Evolutionary conservation across 2,797 vertebrate genomes (phyloP).

Genomic region (Thamnophis elegans): DNA sequence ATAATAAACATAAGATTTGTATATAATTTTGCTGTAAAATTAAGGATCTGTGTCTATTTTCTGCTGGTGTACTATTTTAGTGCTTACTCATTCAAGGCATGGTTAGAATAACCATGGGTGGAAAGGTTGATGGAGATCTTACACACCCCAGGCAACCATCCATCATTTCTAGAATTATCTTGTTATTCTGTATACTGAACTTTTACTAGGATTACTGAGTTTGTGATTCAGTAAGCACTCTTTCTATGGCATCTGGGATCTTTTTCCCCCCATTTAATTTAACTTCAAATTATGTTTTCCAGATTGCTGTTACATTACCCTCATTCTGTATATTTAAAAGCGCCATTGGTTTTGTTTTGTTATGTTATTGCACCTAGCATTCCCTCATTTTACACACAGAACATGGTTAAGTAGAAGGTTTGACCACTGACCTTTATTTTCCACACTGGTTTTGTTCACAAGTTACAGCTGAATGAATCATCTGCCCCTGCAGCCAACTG

Average conservation of each 20-base stretch:
- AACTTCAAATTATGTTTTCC: neutral
- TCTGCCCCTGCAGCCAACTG: neutral
- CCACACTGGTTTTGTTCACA: neutral
- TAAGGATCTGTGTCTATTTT: neutral
- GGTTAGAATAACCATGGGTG: neutral
- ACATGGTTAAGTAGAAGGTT: neutral
- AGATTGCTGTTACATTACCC: neutral
- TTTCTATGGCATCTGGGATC: neutral
- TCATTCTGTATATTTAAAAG: neutral
- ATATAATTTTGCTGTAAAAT: neutral
- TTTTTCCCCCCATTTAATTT: neutral
- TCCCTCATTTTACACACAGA: neutral
- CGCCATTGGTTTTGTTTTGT: neutral
- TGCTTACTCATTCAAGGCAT: neutral
- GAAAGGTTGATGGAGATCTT: neutral
- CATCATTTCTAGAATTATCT: neutral
- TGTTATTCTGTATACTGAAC: neutral
- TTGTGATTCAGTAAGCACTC: neutral
- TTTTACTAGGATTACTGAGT: neutral
- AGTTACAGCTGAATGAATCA: neutral
- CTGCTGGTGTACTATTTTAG: neutral
- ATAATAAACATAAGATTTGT: neutral
- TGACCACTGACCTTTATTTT: neutral
- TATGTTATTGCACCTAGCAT: neutral
- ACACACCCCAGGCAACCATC: neutral